Evolutionary conservation across 2,113 vertebrate species (phyloP), one percentile per base, ranked within the genome.

Genomic region (Irena cyanogastra): DNA sequence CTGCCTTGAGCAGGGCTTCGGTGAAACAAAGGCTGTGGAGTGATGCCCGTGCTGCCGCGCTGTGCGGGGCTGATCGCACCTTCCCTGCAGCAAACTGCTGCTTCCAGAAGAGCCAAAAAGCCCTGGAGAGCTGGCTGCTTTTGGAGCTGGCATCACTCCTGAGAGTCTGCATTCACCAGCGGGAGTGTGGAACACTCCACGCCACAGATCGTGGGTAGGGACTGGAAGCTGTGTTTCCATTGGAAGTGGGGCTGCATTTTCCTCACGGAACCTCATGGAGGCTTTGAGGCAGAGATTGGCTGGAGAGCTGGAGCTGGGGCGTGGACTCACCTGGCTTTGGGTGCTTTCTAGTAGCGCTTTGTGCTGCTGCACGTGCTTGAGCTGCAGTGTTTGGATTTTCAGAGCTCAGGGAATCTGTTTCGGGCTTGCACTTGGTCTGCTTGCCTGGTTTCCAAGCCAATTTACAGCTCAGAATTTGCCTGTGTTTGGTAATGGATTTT

Each of bases 11-110:
- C 96, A 92, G 95, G 97, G 95, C 98, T 98, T 96, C 97, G 94
- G 97, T 97, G 95, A 92, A 96, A 97, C 97, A 98, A 98, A 98
- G 97, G 97, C 95, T 97, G 98, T 71, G 97, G 98, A 98, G 61
- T 91, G 98, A 98, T 97, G 65, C 68, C 80, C 28, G 83, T 88
- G 96, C 94, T 96, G 93, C 78, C 86, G 90, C 95, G 77, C 97
- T 97, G 97, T 97, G 97, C 97, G 98, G 97, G 94, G 97, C 97
- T 97, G 97, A 85, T 96, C 93, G 96, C 10, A 0, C 57, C 92
- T 87, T 57, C 89, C 96, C 97, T n/a, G 79, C 95, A 89, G 92
- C 94, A 74, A 83, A 52, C 71, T 65, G 26, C 92, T 76, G 85
- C 95, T 88, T 37, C 24, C 41, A 77, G 74, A 8, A 61, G 68